A percentile compares a stretch with the other conserved stretches of the same genome.
These are phyloP conservation scores for Nebria brevicollis DNA, from an alignment of 2,888 invertebrate genomes.

Conservation along the genomic window DNA sequence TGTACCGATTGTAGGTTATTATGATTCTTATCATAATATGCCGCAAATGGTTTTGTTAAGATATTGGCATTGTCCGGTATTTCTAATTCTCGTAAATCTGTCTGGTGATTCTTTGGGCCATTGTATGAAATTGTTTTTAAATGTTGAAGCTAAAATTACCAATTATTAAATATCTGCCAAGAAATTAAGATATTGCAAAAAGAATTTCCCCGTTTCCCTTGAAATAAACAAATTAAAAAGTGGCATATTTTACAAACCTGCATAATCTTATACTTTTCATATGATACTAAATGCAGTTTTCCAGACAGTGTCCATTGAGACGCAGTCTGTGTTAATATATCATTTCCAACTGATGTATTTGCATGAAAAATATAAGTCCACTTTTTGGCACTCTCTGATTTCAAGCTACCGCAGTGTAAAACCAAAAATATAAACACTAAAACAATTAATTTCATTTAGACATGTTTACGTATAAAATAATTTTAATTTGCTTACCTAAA, in stretches of 20 bases:
- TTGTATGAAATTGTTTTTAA: slow-evolving; percentile 12
- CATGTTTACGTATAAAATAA: no score
- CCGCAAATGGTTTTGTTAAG: neutral
- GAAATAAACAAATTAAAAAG: no score
- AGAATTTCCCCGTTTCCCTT: neutral
- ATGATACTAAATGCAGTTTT: neutral
- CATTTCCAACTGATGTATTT: neutral
- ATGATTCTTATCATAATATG: neutral
- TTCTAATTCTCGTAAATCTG: no score
- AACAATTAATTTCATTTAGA: no score
- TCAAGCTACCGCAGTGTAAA: no score
- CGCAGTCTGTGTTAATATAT: neutral
- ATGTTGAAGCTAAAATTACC: neutral
- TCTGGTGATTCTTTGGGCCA: neutral
- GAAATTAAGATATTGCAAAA: neutral
- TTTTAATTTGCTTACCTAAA: no score
- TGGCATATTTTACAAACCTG: neutral
- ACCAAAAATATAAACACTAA: no score
- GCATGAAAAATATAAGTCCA: neutral
- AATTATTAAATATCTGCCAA: neutral
- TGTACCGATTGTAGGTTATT: neutral
- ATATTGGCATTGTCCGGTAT: slow-evolving; percentile 4
- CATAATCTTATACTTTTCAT: neutral
- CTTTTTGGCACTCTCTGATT: neutral
- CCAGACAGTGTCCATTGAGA: slow-evolving; percentile 12